Base-by-base conservation (phyloP, 1,140 invertebrate species). In the Drosophila baimaii region DNA sequence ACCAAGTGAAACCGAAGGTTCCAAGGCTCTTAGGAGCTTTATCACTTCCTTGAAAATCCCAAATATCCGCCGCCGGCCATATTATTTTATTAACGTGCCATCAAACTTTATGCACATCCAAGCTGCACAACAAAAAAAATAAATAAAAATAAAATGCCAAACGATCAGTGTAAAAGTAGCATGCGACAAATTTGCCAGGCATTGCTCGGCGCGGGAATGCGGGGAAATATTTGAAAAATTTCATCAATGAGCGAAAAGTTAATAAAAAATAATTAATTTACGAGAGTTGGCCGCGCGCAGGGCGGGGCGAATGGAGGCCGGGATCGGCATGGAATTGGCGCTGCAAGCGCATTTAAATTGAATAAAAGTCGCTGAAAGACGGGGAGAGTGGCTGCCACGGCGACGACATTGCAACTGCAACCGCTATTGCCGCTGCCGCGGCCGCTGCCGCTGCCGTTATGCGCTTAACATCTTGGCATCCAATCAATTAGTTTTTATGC, bases 191-290 rank as follows among this genome's bases (percentile, higher is more conserved):
- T 88, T 88, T 88, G 66, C 61, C 46, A 57, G 54, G 29, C 37
- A 37, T 37, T n/a, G 35, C 35, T 37, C 51, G 19, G 19, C 27
- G 31, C 29, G n/a, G 62, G 77, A 77, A 80, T 80, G 81, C 35
- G 56, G 81, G 46, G 75, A 84, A 66, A 37, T 54, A 88, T 88
- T 83, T 88, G 83, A 88, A 89, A 88, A 80, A 88, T 88, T 78
- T 88, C 81, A 89, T 88, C 84, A 88, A 89, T 88, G 85, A 78
- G 77, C 77, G 80, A 88, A 88, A 88, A 88, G 83, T 88, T 88
- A 88, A 88, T 88, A 88, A 88, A 88, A 88, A 89, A 88, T 89
- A 88, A 88, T 88, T 88, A 88, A 88, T 88, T 88, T 88, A 83
- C 77, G 79, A 77, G 76, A 64, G 75, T 70, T 73, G 51, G 27